Percentiles rank a stretch among this genome's conserved stretches.
Evolutionary conservation across 1,140 invertebrate genomes (phyloP).

Genomic region (Hesperophylax magnus): DNA sequence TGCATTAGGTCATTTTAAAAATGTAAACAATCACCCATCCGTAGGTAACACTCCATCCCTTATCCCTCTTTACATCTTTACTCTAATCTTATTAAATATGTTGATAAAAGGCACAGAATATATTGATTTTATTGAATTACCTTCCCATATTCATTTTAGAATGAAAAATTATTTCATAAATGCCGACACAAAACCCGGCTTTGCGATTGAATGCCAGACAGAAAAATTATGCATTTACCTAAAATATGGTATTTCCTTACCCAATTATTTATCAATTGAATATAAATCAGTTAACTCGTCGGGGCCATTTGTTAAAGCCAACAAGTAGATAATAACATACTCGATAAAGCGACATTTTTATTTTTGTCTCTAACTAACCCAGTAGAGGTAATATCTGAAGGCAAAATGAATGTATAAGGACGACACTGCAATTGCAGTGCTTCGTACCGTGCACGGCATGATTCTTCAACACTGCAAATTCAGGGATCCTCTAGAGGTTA

Average conservation of each 20-base stretch:
- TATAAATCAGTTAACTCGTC: neutral
- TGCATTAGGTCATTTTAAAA: neutral
- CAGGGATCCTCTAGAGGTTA: neutral
- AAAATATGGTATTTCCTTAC: neutral
- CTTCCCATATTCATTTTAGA: neutral
- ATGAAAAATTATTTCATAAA: neutral
- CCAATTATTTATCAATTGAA: neutral
- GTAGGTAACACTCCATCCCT: too few relatives aligned
- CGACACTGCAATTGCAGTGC: too few relatives aligned
- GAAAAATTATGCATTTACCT: neutral
- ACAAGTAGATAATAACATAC: neutral
- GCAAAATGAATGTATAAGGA: too few relatives aligned
- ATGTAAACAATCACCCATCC: neutral
- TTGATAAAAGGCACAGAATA: conserved; percentile 35
- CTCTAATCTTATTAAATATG: conserved; percentile 12
- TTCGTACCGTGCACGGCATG: too few relatives aligned
- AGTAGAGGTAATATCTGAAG: too few relatives aligned
- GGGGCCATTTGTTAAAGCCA: neutral
- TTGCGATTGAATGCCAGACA: too few relatives aligned
- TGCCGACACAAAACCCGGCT: too few relatives aligned
- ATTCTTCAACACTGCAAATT: neutral
- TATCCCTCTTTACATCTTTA: neutral
- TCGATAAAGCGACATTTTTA: too few relatives aligned
- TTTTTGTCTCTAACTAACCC: too few relatives aligned
- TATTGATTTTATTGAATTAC: conserved; percentile 23